Evolutionary conservation across 2,113 vertebrate species (phyloP).

Genomic region (Apteryx owenii): DNA sequence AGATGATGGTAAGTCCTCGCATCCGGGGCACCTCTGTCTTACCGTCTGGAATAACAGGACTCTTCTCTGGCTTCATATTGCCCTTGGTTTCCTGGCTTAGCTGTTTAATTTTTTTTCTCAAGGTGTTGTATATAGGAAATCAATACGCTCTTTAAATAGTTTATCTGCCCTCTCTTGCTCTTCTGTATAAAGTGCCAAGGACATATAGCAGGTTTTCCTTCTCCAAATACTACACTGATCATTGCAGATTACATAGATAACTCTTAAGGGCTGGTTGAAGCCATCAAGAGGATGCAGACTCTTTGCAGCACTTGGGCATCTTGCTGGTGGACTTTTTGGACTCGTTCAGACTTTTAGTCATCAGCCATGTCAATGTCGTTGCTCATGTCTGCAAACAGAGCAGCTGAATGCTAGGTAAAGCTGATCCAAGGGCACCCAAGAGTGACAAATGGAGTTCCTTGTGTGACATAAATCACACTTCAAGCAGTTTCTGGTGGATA

Average conservation of each 20-base stretch:
- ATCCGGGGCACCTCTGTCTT: background rate
- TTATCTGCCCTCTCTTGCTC: background rate
- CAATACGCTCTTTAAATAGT: background rate
- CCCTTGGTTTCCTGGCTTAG: fast-evolving
- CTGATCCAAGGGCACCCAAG: background rate
- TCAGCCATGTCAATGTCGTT: background rate
- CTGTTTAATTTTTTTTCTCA: background rate
- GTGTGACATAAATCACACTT: background rate
- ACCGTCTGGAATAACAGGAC: background rate
- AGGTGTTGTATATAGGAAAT: background rate
- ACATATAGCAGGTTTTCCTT: background rate
- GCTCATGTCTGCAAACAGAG: background rate
- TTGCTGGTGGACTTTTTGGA: background rate
- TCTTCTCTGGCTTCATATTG: background rate
- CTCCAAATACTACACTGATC: background rate
- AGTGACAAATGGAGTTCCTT: background rate
- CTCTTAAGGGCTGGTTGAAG: background rate
- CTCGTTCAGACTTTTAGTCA: background rate
- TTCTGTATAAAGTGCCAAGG: background rate
- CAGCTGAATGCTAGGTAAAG: background rate
- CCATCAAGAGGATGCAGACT: background rate
- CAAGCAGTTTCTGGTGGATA: background rate
- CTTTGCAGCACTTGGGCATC: background rate
- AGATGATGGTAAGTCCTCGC: background rate
- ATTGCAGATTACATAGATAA: background rate